Conservation (phyloP, 2,888 invertebrate genomes). For the Halocaridina rubra region DNA sequence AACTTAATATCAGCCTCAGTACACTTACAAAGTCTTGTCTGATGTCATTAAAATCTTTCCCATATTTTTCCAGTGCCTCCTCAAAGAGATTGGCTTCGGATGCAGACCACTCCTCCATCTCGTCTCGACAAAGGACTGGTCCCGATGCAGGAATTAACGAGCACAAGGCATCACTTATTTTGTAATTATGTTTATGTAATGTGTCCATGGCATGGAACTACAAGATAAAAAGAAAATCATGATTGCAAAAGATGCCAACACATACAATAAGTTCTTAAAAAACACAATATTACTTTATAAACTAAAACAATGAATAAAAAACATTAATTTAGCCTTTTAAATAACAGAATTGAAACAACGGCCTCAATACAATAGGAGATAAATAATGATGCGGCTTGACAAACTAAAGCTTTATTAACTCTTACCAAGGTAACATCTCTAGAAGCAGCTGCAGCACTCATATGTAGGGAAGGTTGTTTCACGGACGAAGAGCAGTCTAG, state of each 20-base stretch:
- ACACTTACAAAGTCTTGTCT: conserved; percentile 85
- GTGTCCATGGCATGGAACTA: conserved; percentile 99
- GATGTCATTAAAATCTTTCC: conserved; percentile 99
- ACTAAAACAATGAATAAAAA: no score
- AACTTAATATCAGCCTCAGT: no score
- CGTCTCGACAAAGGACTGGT: conserved; percentile 96
- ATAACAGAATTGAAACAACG: no score
- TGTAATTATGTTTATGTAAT: conserved; percentile 90
- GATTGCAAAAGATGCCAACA: no score
- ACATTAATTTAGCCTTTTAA: no score
- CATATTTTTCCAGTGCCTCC: conserved; percentile 95
- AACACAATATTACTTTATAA: no score
- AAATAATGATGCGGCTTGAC: no score
- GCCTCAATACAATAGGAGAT: no score
- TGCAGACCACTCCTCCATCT: conserved; percentile 99
- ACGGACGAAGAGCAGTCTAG: conserved; percentile 98
- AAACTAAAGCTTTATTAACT: not conserved
- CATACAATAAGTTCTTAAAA: no score
- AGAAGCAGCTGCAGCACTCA: conserved; percentile 99
- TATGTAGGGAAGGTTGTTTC: conserved; percentile 97
- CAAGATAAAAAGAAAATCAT: not conserved
- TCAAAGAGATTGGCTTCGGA: conserved; percentile 99
- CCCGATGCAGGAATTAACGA: conserved; percentile 94
- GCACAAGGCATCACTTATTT: conserved; percentile 89
- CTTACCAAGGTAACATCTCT: conserved; percentile 91